A percentile compares a stretch with the other conserved stretches of the same genome.
Conservation (phyloP, 2,888 invertebrate species). For the Dendrolimus pini region DNA sequence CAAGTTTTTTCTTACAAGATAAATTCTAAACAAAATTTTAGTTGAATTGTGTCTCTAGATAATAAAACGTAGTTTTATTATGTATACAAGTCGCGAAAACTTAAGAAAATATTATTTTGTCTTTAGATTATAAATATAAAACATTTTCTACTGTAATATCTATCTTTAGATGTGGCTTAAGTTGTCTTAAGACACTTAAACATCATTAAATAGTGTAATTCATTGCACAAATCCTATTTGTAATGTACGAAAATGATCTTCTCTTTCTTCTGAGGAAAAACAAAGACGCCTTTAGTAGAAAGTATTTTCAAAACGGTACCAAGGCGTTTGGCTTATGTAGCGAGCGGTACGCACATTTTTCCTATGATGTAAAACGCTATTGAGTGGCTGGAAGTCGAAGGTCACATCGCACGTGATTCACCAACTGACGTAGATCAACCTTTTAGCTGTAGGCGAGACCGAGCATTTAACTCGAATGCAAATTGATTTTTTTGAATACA, state of each 20-base stretch:
- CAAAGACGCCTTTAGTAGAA: neutral
- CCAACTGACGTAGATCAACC: constrained; percentile 18
- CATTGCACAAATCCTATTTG: neutral
- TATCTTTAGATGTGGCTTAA: neutral
- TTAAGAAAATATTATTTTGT: too few relatives aligned
- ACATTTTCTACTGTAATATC: neutral
- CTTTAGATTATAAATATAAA: neutral
- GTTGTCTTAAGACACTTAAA: neutral
- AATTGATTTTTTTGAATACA: neutral
- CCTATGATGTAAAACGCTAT: neutral
- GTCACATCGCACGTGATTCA: constrained; percentile 28
- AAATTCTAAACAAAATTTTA: too few relatives aligned
- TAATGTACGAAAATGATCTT: too few relatives aligned
- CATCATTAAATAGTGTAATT: neutral
- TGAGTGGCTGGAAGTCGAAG: constrained; percentile 12
- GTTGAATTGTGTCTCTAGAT: too few relatives aligned
- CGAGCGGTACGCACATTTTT: neutral
- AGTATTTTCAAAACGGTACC: neutral
- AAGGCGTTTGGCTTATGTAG: neutral
- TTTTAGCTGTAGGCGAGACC: constrained; percentile 7
- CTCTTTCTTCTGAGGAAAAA: too few relatives aligned
- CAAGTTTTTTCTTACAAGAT: too few relatives aligned
- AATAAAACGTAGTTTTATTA: too few relatives aligned
- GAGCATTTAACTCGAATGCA: constrained; percentile 1
- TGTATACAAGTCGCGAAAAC: too few relatives aligned